Percentiles rank a stretch among this genome's conserved stretches.
Conservation (phyloP, 2,113 vertebrate species). For the Microtus oregoni region DNA sequence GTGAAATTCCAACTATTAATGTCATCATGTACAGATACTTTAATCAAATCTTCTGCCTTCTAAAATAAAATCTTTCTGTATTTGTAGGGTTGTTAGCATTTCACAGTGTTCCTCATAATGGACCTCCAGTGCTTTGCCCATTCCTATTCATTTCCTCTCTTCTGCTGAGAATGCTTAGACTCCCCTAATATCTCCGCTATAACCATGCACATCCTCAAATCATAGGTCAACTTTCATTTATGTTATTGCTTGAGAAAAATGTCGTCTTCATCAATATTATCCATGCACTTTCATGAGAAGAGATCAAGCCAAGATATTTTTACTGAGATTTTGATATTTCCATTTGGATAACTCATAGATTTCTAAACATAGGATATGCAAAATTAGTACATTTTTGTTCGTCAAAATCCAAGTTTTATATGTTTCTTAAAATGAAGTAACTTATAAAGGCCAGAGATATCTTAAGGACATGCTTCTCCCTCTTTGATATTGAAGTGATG, state of each 20-base stretch:
- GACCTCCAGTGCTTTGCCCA: accelerated
- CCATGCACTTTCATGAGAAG: not conserved
- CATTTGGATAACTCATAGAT: slow-evolving; percentile 53
- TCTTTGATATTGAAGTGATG: not conserved
- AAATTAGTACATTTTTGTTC: not conserved
- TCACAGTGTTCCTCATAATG: accelerated
- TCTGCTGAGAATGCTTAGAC: not conserved
- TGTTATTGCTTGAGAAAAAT: not conserved
- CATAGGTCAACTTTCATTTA: not conserved
- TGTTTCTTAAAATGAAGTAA: slow-evolving; percentile 6
- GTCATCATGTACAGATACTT: not conserved
- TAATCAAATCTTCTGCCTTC: not conserved
- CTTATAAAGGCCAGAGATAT: not conserved
- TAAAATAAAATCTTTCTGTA: not conserved
- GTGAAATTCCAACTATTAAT: not conserved
- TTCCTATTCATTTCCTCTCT: not conserved
- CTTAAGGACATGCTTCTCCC: not conserved
- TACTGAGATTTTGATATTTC: slow-evolving; percentile 68
- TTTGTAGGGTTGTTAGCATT: not conserved
- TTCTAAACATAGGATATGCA: slow-evolving; percentile 65
- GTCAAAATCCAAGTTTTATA: not conserved
- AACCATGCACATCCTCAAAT: not conserved
- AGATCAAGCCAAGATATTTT: slow-evolving; percentile 63
- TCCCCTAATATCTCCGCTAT: not conserved
- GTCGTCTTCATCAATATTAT: slow-evolving; percentile 37